phyloP scores from a whole-genome alignment of 2,888 invertebrate genomes.

The Melanchra persicariae region DNA sequence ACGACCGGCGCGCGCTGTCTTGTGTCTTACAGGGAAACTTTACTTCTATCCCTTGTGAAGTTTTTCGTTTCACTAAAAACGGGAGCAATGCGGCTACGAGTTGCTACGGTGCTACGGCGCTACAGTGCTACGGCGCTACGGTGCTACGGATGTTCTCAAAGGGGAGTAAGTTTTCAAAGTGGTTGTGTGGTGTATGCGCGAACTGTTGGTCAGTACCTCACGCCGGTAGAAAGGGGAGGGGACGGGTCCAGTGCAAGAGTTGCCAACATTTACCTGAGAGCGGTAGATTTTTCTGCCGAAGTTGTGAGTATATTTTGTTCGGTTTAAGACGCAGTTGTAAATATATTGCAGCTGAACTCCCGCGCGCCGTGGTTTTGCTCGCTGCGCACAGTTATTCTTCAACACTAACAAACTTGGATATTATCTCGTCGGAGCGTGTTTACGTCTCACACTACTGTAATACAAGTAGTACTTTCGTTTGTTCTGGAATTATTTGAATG shows the following conservation, averaged over 20 bases:
- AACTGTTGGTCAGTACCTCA: constrained; percentile 34
- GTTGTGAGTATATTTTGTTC: constrained; percentile 9
- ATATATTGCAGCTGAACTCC: constrained; percentile 25
- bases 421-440: constrained; percentile 18
- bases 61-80: constrained; percentile 46
- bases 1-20: constrained; percentile 11
- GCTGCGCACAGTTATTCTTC: neutral
- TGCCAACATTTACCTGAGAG: constrained; percentile 29
- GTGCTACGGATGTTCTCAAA: constrained; percentile 37
- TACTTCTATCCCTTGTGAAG: constrained; percentile 41
- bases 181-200: constrained; percentile 32
- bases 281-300: constrained; percentile 24
- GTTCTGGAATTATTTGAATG: constrained; percentile 27
- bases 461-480: constrained; percentile 25
- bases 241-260: constrained; percentile 12
- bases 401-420: constrained; percentile 20
- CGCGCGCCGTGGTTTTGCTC: constrained; percentile 4
- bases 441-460: constrained; percentile 10
- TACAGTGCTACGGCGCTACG: constrained; percentile 11
- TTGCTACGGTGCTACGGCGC: constrained; percentile 11
- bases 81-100: constrained; percentile 24
- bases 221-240: neutral
- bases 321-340: constrained; percentile 31
- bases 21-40: constrained; percentile 50
- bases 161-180: constrained; percentile 47